Conservation (phyloP, 1,140 invertebrate species). For the Coptotermes formosanus region DNA sequence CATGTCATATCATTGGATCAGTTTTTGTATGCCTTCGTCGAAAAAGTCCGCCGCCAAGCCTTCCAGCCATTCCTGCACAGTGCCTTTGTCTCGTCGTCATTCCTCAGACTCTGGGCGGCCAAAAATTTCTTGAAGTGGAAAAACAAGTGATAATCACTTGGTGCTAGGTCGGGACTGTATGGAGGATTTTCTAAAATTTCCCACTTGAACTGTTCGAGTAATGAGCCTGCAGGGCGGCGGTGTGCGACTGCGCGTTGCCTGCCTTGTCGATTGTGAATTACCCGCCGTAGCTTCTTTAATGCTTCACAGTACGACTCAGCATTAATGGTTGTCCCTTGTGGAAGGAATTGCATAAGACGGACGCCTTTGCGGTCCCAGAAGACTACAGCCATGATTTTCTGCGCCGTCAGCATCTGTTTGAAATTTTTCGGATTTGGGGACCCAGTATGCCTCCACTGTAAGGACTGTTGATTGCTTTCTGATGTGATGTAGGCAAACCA, state of each 20-base stretch:
- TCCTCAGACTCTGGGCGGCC: too few species aligned
- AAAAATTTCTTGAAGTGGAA: too few species aligned
- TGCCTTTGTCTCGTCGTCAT: too few species aligned
- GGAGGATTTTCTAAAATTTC: constrained; percentile 44
- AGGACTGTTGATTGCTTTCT: constrained; percentile 38
- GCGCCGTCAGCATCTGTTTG: not conserved
- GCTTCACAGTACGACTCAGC: constrained; percentile 37
- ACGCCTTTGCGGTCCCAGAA: constrained; percentile 40
- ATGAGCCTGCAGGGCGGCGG: constrained; percentile 34
- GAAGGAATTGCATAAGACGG: constrained; percentile 40
- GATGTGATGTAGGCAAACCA: constrained; percentile 39
- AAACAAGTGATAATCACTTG: constrained; percentile 25
- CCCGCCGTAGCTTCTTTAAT: constrained; percentile 35
- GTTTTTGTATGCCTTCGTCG: too few species aligned
- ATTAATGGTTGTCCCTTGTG: constrained; percentile 39
- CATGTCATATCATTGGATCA: too few species aligned
- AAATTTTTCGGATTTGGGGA: constrained; percentile 21
- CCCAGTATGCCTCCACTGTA: constrained; percentile 28
- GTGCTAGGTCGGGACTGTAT: constrained; percentile 42
- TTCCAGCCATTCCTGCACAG: too few species aligned
- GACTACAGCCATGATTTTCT: constrained; percentile 38
- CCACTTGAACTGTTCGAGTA: constrained; percentile 39
- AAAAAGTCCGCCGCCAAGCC: too few species aligned
- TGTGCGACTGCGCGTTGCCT: constrained; percentile 38
- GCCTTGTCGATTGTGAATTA: constrained; percentile 35